These are phyloP conservation scores for Caranx melampygus DNA, from an alignment of 2,113 vertebrate species.

Conservation along the genomic window DNA sequence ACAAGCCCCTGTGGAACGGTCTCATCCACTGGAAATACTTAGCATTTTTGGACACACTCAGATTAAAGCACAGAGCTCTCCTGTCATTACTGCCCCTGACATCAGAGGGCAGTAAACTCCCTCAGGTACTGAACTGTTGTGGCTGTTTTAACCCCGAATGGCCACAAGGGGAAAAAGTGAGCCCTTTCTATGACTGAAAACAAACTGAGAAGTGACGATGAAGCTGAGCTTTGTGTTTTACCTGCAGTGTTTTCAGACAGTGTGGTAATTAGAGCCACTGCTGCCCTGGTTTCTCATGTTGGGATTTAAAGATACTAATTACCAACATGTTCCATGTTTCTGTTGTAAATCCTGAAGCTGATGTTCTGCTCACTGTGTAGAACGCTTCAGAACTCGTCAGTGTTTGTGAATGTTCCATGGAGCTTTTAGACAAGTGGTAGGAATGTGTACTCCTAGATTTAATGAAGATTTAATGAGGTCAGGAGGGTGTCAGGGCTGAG, in stretches of 20 bases:
- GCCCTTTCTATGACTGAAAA: background rate
- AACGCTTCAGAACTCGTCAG: slow-evolving; percentile 2
- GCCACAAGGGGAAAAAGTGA: background rate
- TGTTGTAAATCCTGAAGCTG: background rate
- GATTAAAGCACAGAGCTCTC: background rate
- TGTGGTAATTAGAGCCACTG: background rate
- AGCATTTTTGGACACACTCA: background rate
- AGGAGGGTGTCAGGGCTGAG: background rate
- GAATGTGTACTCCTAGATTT: slow-evolving; percentile 26
- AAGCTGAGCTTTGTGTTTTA: background rate
- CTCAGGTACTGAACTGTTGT: background rate
- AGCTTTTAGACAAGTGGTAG: slow-evolving; percentile 32
- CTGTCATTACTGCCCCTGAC: background rate
- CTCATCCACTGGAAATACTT: background rate
- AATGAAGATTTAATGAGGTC: background rate
- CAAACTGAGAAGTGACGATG: background rate
- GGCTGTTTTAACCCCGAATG: background rate
- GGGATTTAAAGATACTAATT: no score
- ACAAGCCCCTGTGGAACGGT: background rate
- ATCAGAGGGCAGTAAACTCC: background rate
- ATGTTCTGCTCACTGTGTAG: background rate
- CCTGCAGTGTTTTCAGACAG: background rate
- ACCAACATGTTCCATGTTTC: no score
- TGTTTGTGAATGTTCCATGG: slow-evolving; percentile 42
- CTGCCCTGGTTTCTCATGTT: no score